Base-by-base conservation (phyloP, 2,888 invertebrate species). In the Ennomos quercinarius region DNA sequence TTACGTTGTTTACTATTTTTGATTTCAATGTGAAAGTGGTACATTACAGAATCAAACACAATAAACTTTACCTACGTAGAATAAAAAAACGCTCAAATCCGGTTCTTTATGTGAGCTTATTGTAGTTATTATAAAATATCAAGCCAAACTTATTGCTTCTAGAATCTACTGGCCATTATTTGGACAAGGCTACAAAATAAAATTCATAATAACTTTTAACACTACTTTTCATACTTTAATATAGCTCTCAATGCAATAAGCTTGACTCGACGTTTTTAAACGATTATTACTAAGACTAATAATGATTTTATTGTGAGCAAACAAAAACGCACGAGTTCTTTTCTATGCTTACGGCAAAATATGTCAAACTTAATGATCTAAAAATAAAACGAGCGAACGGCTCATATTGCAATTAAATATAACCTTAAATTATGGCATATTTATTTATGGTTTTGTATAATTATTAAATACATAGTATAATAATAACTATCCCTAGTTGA, bases 341-440 rank as follows among this genome's bases (percentile, higher is more conserved):
- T 39, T 17, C 41, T n/a, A n/a, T n/a, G n/a, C n/a, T 47, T 54
- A 45, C 9, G 41, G 27, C 27, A 47, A n/a, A 51, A 4, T 6
- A 51, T 36, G n/a, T 48, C 6, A 36, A 34, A 41, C 35, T 46
- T 46, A 40, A 36, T 41, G 37, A 59, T 36, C 40, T 27, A 27
- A 27, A 6, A 27, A 54, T 11, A 44, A n/a, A n/a, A n/a, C 44
- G 42, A 40, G 36, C 46, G 38, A 48, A 52, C 64, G 63, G 64
- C 65, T 65, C 67, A 59, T 47, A 51, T 48, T 45, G 38, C 50
- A 34, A 13, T 46, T 46, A 58, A 59, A 57, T 51, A 63, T 74
- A 77, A 63, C 61, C 76, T 80, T 79, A 72, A 70, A 72, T 82
- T 82, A 83, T 84, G 83, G 82, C 82, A 85, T 83, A 77, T 74